Evolutionary conservation across 2,888 invertebrate species (phyloP).

Genomic region (Nemotelus pantherinus): DNA sequence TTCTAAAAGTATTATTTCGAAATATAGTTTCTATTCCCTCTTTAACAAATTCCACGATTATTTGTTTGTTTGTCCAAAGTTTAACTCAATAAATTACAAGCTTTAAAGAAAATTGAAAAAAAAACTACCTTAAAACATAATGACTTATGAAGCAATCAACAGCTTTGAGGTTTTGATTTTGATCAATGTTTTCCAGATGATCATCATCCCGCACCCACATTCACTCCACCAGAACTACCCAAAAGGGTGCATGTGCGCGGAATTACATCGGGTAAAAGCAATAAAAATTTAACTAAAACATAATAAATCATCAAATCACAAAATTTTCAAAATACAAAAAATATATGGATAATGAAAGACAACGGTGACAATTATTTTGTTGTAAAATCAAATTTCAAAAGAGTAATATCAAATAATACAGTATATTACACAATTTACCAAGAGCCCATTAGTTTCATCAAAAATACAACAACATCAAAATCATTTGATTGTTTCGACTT

Average conservation of each 20-base stretch:
- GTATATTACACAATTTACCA: constrained; percentile 25
- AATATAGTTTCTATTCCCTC: not conserved
- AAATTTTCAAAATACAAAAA: not conserved
- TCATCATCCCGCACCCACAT: constrained; percentile 97
- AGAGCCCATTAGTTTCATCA: not conserved
- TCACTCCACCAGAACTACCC: constrained; percentile 98
- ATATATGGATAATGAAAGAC: not conserved
- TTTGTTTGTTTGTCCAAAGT: not conserved
- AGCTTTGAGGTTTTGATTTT: constrained; percentile 72
- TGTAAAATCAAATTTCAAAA: not conserved
- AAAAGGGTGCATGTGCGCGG: constrained; percentile 98
- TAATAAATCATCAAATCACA: constrained; percentile 37
- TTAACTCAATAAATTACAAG: not conserved
- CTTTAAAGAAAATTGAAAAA: not conserved
- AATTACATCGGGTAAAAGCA: constrained; percentile 68
- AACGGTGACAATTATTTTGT: too few species aligned
- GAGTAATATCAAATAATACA: constrained; percentile 17
- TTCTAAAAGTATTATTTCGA: not conserved
- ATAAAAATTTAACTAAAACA: constrained; percentile 40
- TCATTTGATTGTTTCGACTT: too few species aligned
- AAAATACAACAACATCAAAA: too few species aligned
- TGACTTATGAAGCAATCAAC: constrained; percentile 64
- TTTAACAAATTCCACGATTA: not conserved
- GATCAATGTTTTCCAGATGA: constrained; percentile 85
- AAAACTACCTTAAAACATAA: constrained; percentile 51